Conservation (phyloP, 2,888 invertebrate genomes). For the Stegophylla sp. region DNA sequence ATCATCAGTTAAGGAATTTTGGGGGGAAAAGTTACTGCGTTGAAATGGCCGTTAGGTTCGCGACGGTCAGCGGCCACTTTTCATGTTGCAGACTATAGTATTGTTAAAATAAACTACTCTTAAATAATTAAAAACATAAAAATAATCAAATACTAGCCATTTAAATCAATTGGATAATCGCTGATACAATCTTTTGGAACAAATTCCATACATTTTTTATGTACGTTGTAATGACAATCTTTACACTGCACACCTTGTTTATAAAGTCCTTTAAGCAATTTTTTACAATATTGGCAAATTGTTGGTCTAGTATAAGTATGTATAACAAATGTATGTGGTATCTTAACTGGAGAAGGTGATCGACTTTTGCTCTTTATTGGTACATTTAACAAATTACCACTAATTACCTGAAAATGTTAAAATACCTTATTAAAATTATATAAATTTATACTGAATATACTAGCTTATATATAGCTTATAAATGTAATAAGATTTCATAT, state of each 20-base stretch:
- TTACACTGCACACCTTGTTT: conserved; percentile 97
- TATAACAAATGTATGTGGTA: conserved; percentile 95
- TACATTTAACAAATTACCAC: conserved; percentile 46
- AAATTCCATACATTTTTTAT: conserved; percentile 90
- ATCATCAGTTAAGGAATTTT: no score
- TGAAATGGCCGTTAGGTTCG: no score
- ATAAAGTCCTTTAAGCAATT: conserved; percentile 91
- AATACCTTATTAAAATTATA: neutral
- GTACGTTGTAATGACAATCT: conserved; percentile 95
- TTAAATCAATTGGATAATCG: conserved; percentile 66
- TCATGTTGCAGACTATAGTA: no score
- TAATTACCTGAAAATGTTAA: conserved; percentile 33
- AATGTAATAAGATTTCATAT: neutral
- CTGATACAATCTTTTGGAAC: conserved; percentile 90
- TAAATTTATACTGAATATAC: neutral
- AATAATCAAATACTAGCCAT: conserved; percentile 8
- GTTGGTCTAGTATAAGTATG: conserved; percentile 97
- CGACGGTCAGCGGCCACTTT: no score
- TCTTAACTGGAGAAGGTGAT: conserved; percentile 67
- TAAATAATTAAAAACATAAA: neutral
- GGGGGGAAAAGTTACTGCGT: no score
- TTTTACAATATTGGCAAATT: conserved; percentile 94
- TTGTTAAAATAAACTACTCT: neutral
- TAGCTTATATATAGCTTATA: neutral
- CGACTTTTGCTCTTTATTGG: conserved; percentile 35